Evolutionary conservation across 2,797 vertebrate species (phyloP).

Genomic region (Sebastes dallii): DNA sequence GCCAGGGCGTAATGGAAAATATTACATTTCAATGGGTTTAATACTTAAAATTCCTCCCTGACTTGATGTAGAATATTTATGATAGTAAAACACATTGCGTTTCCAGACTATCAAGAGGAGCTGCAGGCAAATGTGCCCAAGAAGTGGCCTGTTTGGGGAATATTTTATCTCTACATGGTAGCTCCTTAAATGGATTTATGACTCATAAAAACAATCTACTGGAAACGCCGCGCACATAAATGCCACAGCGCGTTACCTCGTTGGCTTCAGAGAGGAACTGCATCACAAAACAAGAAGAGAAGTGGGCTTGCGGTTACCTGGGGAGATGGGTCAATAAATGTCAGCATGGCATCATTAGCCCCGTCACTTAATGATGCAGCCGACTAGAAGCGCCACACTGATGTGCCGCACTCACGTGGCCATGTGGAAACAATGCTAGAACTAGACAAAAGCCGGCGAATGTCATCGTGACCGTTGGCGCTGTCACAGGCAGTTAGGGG

Average conservation of each 20-base stretch:
- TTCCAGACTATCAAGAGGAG: constrained; percentile 42
- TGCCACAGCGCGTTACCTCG: constrained; percentile 36
- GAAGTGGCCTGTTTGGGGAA: constrained; percentile 48
- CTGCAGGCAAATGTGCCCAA: constrained; percentile 37
- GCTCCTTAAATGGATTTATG: constrained; percentile 72
- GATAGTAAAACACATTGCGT: constrained; percentile 48
- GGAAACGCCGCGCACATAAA: constrained; percentile 38
- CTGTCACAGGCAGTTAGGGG: constrained; percentile 12
- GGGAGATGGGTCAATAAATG: constrained; percentile 69
- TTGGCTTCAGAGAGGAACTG: constrained; percentile 33
- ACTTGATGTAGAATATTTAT: constrained; percentile 59
- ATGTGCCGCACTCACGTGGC: background rate
- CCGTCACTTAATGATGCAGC: constrained; percentile 44
- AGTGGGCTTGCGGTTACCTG: constrained; percentile 43
- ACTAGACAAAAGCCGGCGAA: background rate
- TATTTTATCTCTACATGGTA: constrained; percentile 53
- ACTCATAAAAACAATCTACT: constrained; percentile 67
- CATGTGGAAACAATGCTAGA: constrained; percentile 16
- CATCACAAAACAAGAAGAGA: constrained; percentile 45
- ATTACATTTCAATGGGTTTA: constrained; percentile 59
- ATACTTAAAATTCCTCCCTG: constrained; percentile 47
- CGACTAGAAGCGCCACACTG: background rate
- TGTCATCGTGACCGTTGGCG: constrained; percentile 7
- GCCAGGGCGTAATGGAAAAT: constrained; percentile 49
- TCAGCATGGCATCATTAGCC: constrained; percentile 69